phyloP scores from a whole-genome alignment of 2,888 invertebrate species.

The Hyalella azteca region DNA sequence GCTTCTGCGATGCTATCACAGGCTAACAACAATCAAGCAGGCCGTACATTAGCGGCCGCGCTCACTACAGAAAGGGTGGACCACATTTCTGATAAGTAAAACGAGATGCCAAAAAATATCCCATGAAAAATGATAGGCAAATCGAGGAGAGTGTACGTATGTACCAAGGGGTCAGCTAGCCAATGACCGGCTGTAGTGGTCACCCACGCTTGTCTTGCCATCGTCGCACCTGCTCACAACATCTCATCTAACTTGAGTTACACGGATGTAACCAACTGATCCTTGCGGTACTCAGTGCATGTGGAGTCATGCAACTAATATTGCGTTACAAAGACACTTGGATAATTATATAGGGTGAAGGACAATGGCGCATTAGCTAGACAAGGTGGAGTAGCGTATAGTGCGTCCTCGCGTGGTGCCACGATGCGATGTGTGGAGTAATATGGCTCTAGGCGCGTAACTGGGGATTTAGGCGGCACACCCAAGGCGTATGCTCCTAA shows the following conservation, averaged over 20 bases:
- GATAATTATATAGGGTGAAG: slow-evolving; percentile 29
- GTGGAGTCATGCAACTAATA: slow-evolving; percentile 8
- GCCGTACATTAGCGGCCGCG: slow-evolving; percentile 22
- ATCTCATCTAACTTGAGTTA: background rate
- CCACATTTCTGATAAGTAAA: slow-evolving; percentile 36
- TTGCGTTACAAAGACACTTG: background rate
- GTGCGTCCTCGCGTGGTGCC: background rate
- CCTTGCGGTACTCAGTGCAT: background rate
- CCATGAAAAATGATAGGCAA: slow-evolving; percentile 34
- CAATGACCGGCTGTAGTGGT: slow-evolving; percentile 17
- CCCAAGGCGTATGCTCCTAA: slow-evolving; percentile 33
- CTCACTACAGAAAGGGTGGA: slow-evolving; percentile 33
- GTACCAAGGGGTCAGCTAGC: slow-evolving; percentile 27
- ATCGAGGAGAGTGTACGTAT: slow-evolving; percentile 16
- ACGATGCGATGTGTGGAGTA: slow-evolving; percentile 17
- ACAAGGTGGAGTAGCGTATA: slow-evolving; percentile 27
- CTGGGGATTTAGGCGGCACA: slow-evolving; percentile 33
- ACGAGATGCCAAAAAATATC: slow-evolving; percentile 28
- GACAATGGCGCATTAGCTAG: slow-evolving; percentile 13
- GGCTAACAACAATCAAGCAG: slow-evolving; percentile 21
- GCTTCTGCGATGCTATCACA: slow-evolving; percentile 17
- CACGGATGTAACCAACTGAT: background rate
- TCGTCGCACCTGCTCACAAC: slow-evolving; percentile 16
- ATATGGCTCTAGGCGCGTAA: slow-evolving; percentile 37
- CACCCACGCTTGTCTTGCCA: slow-evolving; percentile 26